These are phyloP conservation scores for Amiota minor DNA, from an alignment of 2,888 invertebrate species.

Conservation along the genomic window DNA sequence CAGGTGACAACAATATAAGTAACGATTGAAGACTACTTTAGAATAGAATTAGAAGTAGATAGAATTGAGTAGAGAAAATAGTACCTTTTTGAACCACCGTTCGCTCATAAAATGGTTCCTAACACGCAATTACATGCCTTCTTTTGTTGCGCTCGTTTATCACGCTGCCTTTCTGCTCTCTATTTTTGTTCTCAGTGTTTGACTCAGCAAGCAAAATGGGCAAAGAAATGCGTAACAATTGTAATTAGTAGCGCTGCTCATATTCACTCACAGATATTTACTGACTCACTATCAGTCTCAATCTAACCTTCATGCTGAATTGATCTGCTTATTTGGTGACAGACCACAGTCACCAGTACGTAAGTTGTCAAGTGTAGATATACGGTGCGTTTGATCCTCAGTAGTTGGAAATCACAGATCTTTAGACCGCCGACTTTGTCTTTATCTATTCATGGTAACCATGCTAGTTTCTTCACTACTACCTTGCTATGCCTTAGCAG, in stretches of 20 bases:
- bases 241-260: conserved; percentile 25
- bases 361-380: conserved; percentile 3
- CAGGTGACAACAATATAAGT: conserved; percentile 4
- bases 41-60: neutral
- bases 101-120: conserved; percentile 43
- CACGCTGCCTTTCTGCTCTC: conserved; percentile 45
- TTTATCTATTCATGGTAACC: no score
- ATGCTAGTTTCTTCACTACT: no score
- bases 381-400: conserved; percentile 22
- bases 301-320: neutral
- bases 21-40: neutral
- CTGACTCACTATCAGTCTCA: neutral
- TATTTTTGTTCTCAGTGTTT: neutral
- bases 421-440: no score
- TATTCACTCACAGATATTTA: neutral
- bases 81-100: neutral
- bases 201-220: conserved; percentile 25
- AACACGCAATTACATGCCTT: conserved; percentile 67
- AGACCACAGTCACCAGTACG: conserved; percentile 4
- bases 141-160: conserved; percentile 43
- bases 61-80: neutral
- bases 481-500: no score
- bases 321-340: conserved; percentile 14
- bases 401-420: no score
- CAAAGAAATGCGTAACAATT: conserved; percentile 18